Conservation (phyloP, 2,113 vertebrate genomes). For the Cavia porcellus region DNA sequence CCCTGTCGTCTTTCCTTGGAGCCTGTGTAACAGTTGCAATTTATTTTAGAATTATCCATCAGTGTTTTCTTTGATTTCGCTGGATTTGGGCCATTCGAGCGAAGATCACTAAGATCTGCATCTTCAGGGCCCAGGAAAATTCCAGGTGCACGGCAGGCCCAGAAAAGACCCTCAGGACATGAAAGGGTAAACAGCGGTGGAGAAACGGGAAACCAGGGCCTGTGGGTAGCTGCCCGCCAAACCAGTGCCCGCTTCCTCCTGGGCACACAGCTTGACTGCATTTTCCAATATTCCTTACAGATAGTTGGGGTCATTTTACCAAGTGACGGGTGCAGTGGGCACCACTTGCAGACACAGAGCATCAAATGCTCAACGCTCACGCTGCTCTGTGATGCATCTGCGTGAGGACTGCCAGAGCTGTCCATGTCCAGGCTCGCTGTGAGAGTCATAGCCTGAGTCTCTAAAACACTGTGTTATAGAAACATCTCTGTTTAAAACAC, state of each 20-base stretch:
- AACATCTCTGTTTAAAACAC: neutral
- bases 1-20: neutral
- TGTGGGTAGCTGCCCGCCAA: neutral
- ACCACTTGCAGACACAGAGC: neutral
- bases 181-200: neutral
- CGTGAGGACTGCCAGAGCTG: neutral
- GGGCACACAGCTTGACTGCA: neutral
- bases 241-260: neutral
- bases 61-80: neutral
- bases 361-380: neutral
- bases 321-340: rapidly evolving
- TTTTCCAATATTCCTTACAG: neutral
- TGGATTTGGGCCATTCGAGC: neutral
- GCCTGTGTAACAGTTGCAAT: neutral
- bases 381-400: neutral
- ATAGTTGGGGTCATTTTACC: neutral
- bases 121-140: neutral
- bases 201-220: neutral
- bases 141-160: neutral
- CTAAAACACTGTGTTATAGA: neutral
- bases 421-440: neutral
- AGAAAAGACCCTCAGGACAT: neutral
- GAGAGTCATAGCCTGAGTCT: neutral
- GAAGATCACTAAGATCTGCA: neutral
- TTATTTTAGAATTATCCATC: neutral